Percentiles rank a stretch among this genome's conserved stretches.
These are phyloP conservation scores for Brachystomella parvula DNA, from an alignment of 1,140 invertebrate species.

Conservation along the genomic window DNA sequence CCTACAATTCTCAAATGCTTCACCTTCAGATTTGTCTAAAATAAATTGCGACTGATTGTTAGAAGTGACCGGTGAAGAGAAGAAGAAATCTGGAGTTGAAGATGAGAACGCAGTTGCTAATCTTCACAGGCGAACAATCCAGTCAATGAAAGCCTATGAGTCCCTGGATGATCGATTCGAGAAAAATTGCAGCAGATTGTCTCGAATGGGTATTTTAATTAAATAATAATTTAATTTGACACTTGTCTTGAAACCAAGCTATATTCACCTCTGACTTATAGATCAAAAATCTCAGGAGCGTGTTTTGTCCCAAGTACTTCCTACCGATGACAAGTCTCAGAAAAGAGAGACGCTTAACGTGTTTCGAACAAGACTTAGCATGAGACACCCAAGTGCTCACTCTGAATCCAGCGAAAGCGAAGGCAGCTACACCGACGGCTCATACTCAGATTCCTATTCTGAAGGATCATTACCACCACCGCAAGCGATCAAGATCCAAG, in stretches of 20 bases:
- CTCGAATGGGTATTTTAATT: neutral
- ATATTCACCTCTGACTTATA: too few species aligned
- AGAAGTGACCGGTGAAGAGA: neutral
- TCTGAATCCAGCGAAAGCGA: neutral
- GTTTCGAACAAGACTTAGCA: neutral
- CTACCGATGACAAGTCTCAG: neutral
- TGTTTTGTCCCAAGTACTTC: neutral
- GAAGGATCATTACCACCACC: neutral
- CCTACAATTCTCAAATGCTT: neutral
- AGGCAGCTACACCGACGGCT: neutral
- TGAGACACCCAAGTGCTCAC: neutral
- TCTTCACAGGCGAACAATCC: neutral
- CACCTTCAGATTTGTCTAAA: neutral
- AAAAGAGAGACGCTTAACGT: neutral
- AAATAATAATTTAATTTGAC: too few species aligned
- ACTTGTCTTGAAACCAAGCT: too few species aligned
- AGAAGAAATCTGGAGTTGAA: neutral
- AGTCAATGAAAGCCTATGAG: neutral
- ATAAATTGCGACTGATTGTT: neutral
- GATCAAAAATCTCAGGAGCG: neutral
- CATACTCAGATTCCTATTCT: neutral
- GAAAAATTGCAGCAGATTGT: neutral
- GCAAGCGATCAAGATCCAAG: neutral
- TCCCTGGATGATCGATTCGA: conserved; percentile 6
- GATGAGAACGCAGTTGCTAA: neutral